Evolutionary conservation across 2,888 invertebrate genomes (phyloP).

Genomic region (Laspeyria flexula): DNA sequence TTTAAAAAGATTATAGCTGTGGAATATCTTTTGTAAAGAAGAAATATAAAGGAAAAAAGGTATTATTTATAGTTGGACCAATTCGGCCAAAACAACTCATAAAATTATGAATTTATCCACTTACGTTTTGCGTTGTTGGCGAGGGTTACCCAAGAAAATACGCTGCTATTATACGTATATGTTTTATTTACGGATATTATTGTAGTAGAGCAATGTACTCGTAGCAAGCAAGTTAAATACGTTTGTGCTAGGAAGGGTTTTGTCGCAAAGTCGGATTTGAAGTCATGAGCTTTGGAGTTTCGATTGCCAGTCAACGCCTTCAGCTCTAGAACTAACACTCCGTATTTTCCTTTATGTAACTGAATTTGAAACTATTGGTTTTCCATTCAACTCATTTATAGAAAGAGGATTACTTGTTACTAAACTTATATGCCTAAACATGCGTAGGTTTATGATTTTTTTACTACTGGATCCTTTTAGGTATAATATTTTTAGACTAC

Average conservation of each 20-base stretch:
- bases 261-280: constrained; percentile 5
- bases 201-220: neutral
- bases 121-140: neutral
- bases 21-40: neutral
- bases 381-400: neutral
- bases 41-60: neutral
- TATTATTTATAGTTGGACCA: constrained; percentile 4
- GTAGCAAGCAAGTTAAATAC: constrained; percentile 1
- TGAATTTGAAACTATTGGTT: neutral
- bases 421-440: no score
- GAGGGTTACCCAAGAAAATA: neutral
- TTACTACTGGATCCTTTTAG: constrained; percentile 17
- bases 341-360: neutral
- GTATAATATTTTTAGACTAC: constrained; percentile 23
- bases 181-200: neutral
- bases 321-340: neutral
- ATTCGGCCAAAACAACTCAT: constrained; percentile 2
- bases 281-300: constrained; percentile 5
- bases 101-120: constrained; percentile 7
- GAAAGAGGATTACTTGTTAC: neutral
- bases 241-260: neutral
- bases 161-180: neutral
- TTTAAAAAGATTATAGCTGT: neutral
- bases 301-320: constrained; percentile 5
- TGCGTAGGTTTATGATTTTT: neutral